Evolutionary conservation across 2,888 invertebrate genomes (phyloP).

Genomic region (Pandemis cinnamomeana): DNA sequence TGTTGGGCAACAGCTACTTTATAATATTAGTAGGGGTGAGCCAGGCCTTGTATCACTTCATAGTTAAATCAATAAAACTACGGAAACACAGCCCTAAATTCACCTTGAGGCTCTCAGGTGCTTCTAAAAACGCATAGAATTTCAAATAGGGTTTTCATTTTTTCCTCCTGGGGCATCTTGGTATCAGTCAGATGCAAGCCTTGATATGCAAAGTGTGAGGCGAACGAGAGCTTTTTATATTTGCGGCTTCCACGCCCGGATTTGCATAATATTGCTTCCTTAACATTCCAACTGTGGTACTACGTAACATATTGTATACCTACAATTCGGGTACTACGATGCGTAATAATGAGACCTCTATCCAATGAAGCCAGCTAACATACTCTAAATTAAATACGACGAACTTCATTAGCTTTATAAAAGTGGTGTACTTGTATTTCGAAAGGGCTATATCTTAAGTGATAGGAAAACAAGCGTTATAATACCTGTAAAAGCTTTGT

Average conservation of each 20-base stretch:
- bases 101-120: conserved; percentile 59
- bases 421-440: background rate
- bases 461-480: background rate
- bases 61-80: conserved; percentile 9
- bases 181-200: conserved; percentile 82
- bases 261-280: conserved; percentile 85
- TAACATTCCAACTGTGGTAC: conserved; percentile 75
- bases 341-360: conserved; percentile 42
- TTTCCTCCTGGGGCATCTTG: conserved; percentile 77
- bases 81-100: conserved; percentile 20
- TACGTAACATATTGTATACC: conserved; percentile 67
- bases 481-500: background rate
- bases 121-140: conserved; percentile 78
- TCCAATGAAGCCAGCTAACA: conserved; percentile 27
- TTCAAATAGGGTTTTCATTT: conserved; percentile 81
- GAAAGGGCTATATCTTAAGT: background rate
- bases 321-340: conserved; percentile 45
- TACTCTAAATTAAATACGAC: background rate
- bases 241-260: conserved; percentile 78
- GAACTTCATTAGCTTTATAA: background rate
- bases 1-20: too few species aligned
- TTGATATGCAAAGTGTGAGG: conserved; percentile 83
- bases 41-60: background rate
- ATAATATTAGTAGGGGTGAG: too few species aligned
- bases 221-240: conserved; percentile 81